phyloP scores from a whole-genome alignment of 2,888 invertebrate genomes.

The Cephus runcator region DNA sequence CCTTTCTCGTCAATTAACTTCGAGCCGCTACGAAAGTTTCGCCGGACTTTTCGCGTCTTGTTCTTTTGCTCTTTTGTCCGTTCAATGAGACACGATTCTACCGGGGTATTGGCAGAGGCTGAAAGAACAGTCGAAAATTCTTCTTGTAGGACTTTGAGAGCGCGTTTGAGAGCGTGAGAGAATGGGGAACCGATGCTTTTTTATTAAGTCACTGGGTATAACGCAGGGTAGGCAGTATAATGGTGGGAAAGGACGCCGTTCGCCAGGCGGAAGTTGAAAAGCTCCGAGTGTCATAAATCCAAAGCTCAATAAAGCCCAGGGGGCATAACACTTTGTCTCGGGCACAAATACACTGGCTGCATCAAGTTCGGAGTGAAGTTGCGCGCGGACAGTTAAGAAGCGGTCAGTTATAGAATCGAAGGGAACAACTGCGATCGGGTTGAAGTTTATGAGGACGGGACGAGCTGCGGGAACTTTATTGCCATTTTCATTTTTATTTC shows the following conservation, averaged over 20 bases:
- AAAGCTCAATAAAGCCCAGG: constrained; percentile 36
- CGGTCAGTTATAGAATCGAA: neutral
- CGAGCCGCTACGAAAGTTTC: neutral
- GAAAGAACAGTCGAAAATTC: neutral
- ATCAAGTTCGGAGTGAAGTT: neutral
- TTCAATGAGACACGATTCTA: neutral
- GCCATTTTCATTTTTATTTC: neutral
- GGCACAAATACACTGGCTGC: constrained; percentile 30
- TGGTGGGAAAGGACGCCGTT: neutral
- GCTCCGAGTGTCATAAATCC: constrained; percentile 36
- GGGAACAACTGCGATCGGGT: neutral
- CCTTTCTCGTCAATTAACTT: neutral
- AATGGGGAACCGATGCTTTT: neutral
- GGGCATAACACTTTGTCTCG: constrained; percentile 44
- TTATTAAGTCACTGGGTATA: neutral
- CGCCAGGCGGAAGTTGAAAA: constrained; percentile 25
- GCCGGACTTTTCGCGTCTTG: neutral
- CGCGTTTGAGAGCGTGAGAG: neutral
- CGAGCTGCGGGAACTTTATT: neutral
- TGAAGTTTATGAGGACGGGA: neutral
- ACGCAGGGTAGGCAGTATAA: neutral
- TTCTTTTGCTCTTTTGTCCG: neutral
- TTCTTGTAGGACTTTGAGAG: neutral
- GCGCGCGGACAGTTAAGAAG: neutral
- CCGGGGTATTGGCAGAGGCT: neutral